Percentiles rank a stretch among this genome's conserved stretches.
Evolutionary conservation across 2,113 vertebrate species (phyloP).

Genomic region (Syngnathus typhle): DNA sequence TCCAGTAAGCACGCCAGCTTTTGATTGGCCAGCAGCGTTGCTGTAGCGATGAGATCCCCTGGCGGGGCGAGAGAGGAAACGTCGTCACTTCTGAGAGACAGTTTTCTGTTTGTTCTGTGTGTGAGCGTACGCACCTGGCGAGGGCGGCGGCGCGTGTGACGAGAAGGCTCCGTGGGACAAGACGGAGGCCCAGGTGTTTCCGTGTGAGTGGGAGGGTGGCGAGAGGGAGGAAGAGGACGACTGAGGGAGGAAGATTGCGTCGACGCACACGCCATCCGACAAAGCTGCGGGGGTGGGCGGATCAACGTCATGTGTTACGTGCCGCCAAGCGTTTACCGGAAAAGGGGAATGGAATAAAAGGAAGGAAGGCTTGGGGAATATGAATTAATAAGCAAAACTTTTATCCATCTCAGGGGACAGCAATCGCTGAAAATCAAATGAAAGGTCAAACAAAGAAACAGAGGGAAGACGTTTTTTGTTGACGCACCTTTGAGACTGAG

Average conservation of each 20-base stretch:
- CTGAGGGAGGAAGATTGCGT: constrained; percentile 61
- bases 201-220: constrained; percentile 36
- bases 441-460: too few species aligned
- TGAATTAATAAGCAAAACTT: too few species aligned
- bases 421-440: too few species aligned
- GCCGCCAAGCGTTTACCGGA: not conserved
- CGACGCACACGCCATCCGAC: constrained; percentile 50
- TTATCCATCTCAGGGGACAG: too few species aligned
- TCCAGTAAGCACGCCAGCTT: constrained; percentile 70
- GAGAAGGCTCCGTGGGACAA: constrained; percentile 69
- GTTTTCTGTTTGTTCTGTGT: constrained; percentile 1
- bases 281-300: constrained; percentile 42
- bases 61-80: accelerated
- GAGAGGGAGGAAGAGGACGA: constrained; percentile 17
- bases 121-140: constrained; percentile 47
- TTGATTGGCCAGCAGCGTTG: constrained; percentile 60
- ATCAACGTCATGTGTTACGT: not conserved
- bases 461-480: too few species aligned
- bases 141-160: constrained; percentile 50
- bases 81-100: not conserved
- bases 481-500: constrained; percentile 51
- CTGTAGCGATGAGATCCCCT: constrained; percentile 67
- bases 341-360: not conserved
- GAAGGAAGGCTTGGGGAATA: not conserved
- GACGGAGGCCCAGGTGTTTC: constrained; percentile 67